Percentiles rank a stretch among this genome's conserved stretches.
Evolutionary conservation across 2,888 invertebrate species (phyloP).

Genomic region (Panzeria rudis): DNA sequence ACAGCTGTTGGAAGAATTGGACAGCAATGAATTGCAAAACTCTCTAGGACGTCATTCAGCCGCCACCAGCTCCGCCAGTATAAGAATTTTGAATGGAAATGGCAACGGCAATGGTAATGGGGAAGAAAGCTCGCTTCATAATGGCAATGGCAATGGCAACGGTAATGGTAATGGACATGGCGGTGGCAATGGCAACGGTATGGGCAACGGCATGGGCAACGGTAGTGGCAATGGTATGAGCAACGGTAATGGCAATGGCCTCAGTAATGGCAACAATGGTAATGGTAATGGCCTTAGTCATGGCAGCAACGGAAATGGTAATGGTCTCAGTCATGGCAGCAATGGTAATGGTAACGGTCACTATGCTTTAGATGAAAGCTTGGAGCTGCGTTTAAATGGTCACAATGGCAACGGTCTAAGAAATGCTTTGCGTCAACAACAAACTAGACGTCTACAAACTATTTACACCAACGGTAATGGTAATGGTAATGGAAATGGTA

Average conservation of each 20-base stretch:
- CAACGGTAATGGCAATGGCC: conserved; percentile 62
- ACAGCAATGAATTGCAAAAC: conserved; percentile 70
- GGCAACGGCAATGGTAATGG: conserved; percentile 60
- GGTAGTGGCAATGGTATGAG: background rate
- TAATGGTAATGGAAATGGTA: conserved; percentile 52
- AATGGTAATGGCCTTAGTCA: conserved; percentile 58
- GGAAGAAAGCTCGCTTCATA: conserved; percentile 6
- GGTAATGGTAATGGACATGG: conserved; percentile 32
- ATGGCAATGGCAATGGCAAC: conserved; percentile 52
- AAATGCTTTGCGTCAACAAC: conserved; percentile 45
- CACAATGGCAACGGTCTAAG: conserved; percentile 56
- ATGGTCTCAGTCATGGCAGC: too few relatives aligned
- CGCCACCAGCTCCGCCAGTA: conserved; percentile 57
- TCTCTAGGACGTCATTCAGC: conserved; percentile 52
- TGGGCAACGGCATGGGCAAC: too few relatives aligned
- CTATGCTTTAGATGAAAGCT: conserved; percentile 54
- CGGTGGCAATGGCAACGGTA: conserved; percentile 66
- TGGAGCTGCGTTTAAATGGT: conserved; percentile 58
- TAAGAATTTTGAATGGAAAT: conserved; percentile 68
- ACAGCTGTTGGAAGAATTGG: conserved; percentile 76
- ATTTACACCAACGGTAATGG: conserved; percentile 52
- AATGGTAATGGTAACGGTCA: conserved; percentile 68
- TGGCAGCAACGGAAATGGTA: background rate
- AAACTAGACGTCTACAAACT: conserved; percentile 40
- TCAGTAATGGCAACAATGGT: too few relatives aligned